A percentile compares a stretch with the other conserved stretches of the same genome.
These are phyloP conservation scores for Drosophila paracracens DNA, from an alignment of 2,888 invertebrate species.

Conservation along the genomic window DNA sequence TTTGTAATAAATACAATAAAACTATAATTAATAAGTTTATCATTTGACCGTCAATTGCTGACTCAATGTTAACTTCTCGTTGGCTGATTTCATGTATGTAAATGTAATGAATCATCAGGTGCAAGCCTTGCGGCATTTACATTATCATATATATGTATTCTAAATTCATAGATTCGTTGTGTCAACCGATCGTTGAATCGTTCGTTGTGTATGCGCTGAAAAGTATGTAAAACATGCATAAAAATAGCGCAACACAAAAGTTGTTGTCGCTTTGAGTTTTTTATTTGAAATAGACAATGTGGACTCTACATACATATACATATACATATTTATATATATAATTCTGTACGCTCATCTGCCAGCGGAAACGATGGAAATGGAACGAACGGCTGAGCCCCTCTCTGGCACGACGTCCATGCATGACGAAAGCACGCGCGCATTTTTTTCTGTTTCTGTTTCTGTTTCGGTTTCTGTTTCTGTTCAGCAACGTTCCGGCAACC, in stretches of 20 bases:
- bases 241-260: constrained; percentile 44
- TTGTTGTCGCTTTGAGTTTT: constrained; percentile 23
- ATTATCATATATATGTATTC: constrained; percentile 1
- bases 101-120: constrained; percentile 16
- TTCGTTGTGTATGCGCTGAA: constrained; percentile 31
- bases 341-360: not conserved
- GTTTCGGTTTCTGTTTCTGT: constrained; percentile 51
- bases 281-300: constrained; percentile 8
- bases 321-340: not conserved
- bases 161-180: not conserved
- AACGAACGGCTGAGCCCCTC: constrained; percentile 1
- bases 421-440: constrained; percentile 9
- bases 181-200: constrained; percentile 3
- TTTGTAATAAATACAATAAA: constrained; percentile 32
- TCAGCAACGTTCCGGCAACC: constrained; percentile 31
- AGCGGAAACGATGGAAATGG: constrained; percentile 20
- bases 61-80: not conserved
- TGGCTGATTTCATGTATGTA: constrained; percentile 20
- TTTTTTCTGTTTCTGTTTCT: not conserved
- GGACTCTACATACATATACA: not conserved
- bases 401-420: constrained; percentile 15
- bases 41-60: not conserved
- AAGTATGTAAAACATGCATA: constrained; percentile 47
- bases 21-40: not conserved
- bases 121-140: constrained; percentile 24